Evolutionary conservation across 1,140 invertebrate genomes (phyloP).

Genomic region (Antheraea pernyi): DNA sequence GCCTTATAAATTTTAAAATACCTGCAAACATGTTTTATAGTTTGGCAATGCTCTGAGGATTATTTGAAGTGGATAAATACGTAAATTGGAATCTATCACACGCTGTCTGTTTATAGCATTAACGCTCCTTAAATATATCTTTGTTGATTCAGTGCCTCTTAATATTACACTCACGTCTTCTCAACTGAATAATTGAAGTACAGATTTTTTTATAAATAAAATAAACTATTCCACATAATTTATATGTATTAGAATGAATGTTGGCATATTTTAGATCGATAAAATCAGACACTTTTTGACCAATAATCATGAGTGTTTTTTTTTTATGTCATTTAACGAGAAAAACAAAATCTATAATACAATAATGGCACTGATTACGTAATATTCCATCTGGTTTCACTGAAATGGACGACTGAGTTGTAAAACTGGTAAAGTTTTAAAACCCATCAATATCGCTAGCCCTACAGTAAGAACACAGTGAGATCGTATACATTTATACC

Average conservation of each 20-base stretch:
- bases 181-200: neutral
- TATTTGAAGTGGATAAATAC: constrained; percentile 17
- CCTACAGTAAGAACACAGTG: neutral
- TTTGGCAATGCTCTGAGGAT: constrained; percentile 2
- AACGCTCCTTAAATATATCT: constrained; percentile 35
- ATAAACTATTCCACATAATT: neutral
- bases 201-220: neutral
- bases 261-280: too few relatives aligned
- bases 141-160: constrained; percentile 14
- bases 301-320: too few relatives aligned
- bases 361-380: neutral
- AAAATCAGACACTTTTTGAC: too few relatives aligned
- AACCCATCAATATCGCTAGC: neutral
- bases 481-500: neutral
- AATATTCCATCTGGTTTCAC: neutral
- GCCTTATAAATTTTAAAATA: neutral
- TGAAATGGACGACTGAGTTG: neutral
- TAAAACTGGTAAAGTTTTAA: neutral
- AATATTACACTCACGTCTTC: neutral
- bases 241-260: too few relatives aligned
- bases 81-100: constrained; percentile 26
- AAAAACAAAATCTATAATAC: neutral
- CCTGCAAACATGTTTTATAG: neutral
- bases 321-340: neutral
- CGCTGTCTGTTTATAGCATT: constrained; percentile 33